phyloP scores from a whole-genome alignment of 2,888 invertebrate genomes.

The Drosophila austrosaltans region DNA sequence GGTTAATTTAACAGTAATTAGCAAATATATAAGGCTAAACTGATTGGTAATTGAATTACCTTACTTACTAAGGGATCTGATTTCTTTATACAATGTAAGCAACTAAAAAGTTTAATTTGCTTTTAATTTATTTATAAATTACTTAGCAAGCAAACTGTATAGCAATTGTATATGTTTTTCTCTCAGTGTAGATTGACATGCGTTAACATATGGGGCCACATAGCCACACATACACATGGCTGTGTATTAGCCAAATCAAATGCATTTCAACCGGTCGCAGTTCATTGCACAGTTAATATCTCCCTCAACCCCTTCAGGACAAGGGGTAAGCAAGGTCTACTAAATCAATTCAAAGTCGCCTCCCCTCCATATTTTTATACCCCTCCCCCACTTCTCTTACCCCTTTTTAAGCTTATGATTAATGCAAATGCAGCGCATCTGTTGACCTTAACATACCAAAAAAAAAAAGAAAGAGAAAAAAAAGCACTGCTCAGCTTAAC shows the following conservation, averaged over 20 bases:
- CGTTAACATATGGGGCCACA: not conserved
- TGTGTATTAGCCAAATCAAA: too few relatives aligned
- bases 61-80: too few relatives aligned
- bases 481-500: not conserved
- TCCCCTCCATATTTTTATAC: not conserved
- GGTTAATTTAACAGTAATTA: too few relatives aligned
- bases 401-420: not conserved
- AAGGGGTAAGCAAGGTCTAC: not conserved
- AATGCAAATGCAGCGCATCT: constrained; percentile 11
- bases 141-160: too few relatives aligned
- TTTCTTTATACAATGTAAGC: too few relatives aligned
- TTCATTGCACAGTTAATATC: constrained; percentile 5
- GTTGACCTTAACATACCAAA: not conserved
- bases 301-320: not conserved
- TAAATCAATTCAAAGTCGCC: not conserved
- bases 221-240: not conserved
- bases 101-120: too few relatives aligned
- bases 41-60: too few relatives aligned
- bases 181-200: not conserved
- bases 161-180: not conserved
- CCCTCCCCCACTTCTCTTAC: not conserved
- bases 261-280: not conserved
- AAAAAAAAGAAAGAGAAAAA: not conserved
- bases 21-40: too few relatives aligned
- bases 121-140: too few relatives aligned